These are phyloP conservation scores for Drymonia ruficornis DNA, from an alignment of 2,888 invertebrate species.

Conservation along the genomic window DNA sequence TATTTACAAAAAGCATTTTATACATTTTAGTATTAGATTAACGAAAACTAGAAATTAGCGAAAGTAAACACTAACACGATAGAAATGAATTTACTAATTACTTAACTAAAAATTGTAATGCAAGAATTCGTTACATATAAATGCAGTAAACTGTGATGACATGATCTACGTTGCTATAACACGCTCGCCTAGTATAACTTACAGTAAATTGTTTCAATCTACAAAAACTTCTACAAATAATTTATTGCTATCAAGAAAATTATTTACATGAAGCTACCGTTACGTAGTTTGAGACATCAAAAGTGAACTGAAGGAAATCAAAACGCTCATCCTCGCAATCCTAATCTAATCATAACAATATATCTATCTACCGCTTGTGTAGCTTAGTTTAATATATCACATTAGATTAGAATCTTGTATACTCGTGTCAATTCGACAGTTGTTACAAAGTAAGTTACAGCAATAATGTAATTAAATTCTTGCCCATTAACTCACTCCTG, in stretches of 20 bases:
- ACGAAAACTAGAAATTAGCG: conserved; percentile 35
- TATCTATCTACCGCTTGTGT: conserved; percentile 57
- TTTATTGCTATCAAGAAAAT: conserved; percentile 69
- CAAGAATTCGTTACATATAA: conserved; percentile 9
- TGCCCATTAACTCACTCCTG: no score
- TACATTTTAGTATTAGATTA: conserved; percentile 48
- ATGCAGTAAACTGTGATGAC: conserved; percentile 20
- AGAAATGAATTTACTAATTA: conserved; percentile 14
- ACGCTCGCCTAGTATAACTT: conserved; percentile 33
- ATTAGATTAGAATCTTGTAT: conserved; percentile 81
- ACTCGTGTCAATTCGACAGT: conserved; percentile 46
- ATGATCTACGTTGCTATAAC: conserved; percentile 27
- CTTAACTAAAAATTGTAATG: conserved; percentile 17
- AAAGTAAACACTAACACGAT: conserved; percentile 17
- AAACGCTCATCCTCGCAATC: conserved; percentile 39
- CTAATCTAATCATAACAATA: conserved; percentile 49
- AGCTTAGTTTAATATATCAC: conserved; percentile 75
- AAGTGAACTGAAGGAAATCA: conserved; percentile 60
- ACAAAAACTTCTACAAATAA: conserved; percentile 58
- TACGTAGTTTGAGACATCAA: conserved; percentile 64
- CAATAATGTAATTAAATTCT: background rate
- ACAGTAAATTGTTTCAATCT: conserved; percentile 45
- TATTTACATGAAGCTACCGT: conserved; percentile 50
- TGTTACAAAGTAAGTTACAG: conserved; percentile 22
- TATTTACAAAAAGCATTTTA: conserved; percentile 77